Evolutionary conservation across 2,797 vertebrate genomes (phyloP), one percentile per base, ranked within the genome.

Genomic region (Peromyscus aztecus): DNA sequence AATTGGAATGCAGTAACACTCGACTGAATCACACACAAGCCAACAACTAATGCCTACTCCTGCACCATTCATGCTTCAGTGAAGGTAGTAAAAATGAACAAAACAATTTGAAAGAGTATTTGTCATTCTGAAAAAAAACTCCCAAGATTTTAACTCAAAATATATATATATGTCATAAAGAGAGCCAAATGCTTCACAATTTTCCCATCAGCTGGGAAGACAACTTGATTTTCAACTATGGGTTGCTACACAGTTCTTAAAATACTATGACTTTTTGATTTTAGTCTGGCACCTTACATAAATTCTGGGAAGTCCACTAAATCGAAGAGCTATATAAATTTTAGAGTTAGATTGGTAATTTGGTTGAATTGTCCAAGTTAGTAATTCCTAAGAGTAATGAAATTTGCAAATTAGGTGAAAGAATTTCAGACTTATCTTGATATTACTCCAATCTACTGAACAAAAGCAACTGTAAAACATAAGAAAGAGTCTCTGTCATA

Each of bases 91-190:
- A 96, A 91, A 81, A 97, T 80, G 67, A 98, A 93, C 76, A 95
- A 98, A 97, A 88, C 29, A 94, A 97, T 97, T 97, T 95, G 97
- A 91, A 97, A 94, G 69, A 97, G 86, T 96, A 65, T 63, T 96
- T 86, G 96, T 93, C 88, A 71, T 82, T 96, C 95, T 95, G 75
- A 40, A 65, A 34, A 97, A 19, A 23, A 73, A 37, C 86, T 91
- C 83, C 94, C 82, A 84, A 34, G 88, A 4, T 97, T 97, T 97
- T 95, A 96, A 98, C 98, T 96, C 65, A 52, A 98, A 95, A 86
- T 90, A 96, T 52, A 80, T 52, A 52, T 52, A 14, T 95, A 87
- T 59, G 75, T 97, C 81, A 95, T 94, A 94, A 91, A 23, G 69
- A 92, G 21, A 92, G n/a, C 37, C 92, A 90, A 95, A 95, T 94